Conservation (phyloP, 2,888 invertebrate species). For the Pyralis farinalis region DNA sequence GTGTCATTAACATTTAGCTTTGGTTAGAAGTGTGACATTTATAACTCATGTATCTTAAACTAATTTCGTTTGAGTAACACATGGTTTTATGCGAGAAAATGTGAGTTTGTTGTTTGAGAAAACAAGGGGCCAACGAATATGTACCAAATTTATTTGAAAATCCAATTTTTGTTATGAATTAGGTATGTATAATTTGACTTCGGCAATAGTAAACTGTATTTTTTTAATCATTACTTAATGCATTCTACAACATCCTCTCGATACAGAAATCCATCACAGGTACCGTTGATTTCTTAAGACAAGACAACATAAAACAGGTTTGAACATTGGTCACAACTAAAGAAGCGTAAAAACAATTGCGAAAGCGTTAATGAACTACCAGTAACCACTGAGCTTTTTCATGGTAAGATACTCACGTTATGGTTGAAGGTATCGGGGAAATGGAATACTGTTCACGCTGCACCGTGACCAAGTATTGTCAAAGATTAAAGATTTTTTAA, state of each 20-base stretch:
- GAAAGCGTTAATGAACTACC: constrained; percentile 63
- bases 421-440: constrained; percentile 50
- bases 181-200: too few relatives aligned
- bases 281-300: constrained; percentile 28
- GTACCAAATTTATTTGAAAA: too few relatives aligned
- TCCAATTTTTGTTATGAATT: too few relatives aligned
- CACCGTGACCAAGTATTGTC: constrained; percentile 43
- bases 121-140: too few relatives aligned
- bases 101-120: too few relatives aligned
- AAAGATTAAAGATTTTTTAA: background rate
- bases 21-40: constrained; percentile 8
- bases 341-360: constrained; percentile 71
- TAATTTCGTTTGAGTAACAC: too few relatives aligned
- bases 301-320: constrained; percentile 34
- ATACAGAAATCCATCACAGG: constrained; percentile 18
- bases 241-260: constrained; percentile 6
- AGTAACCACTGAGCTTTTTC: constrained; percentile 50
- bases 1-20: constrained; percentile 26
- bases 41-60: background rate
- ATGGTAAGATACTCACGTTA: constrained; percentile 59
- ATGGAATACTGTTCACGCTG: constrained; percentile 47
- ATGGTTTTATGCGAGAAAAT: too few relatives aligned
- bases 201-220: too few relatives aligned
- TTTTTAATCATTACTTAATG: too few relatives aligned
- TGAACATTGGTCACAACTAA: constrained; percentile 53